A percentile compares a stretch with the other conserved stretches of the same genome.
phyloP scores from a whole-genome alignment of 2,888 invertebrate genomes.

The Ennomos fuscantarius region DNA sequence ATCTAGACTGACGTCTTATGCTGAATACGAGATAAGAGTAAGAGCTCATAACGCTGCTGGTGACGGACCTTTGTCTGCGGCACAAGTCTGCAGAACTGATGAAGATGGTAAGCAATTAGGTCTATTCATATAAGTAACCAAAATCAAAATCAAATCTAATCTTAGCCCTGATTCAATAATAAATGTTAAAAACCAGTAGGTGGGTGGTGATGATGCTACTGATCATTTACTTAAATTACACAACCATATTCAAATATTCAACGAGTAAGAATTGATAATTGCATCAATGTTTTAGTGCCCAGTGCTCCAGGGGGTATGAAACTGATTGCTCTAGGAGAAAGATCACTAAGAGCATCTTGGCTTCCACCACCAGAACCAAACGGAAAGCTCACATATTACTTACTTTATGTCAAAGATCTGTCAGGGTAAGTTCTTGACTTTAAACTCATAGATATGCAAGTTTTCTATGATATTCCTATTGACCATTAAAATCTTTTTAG shows the following conservation, averaged over 20 bases:
- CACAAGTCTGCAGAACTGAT: slow-evolving; percentile 92
- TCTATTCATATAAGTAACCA: no score
- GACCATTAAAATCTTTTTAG: slow-evolving; percentile 42
- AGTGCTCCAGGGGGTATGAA: slow-evolving; percentile 94
- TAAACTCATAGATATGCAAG: not conserved
- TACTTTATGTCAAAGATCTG: slow-evolving; percentile 90
- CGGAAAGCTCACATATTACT: slow-evolving; percentile 92
- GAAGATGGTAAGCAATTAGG: slow-evolving; percentile 88
- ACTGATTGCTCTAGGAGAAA: slow-evolving; percentile 91
- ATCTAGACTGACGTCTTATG: slow-evolving; percentile 91
- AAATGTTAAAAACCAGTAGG: no score
- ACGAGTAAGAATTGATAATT: not conserved
- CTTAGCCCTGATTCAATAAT: no score
- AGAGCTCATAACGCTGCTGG: slow-evolving; percentile 94
- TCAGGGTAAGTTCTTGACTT: slow-evolving; percentile 79
- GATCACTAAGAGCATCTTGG: slow-evolving; percentile 94
- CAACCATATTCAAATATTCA: no score
- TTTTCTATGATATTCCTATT: not conserved
- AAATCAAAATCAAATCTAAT: no score
- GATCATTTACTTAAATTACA: no score
- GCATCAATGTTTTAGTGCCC: slow-evolving; percentile 86
- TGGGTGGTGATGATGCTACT: no score
- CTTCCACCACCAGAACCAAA: slow-evolving; percentile 92
- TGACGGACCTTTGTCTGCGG: slow-evolving; percentile 91
- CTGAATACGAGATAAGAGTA: slow-evolving; percentile 94